These are phyloP conservation scores for Macrotrachela quadricornifera DNA, from an alignment of 1,140 invertebrate species.

Conservation along the genomic window DNA sequence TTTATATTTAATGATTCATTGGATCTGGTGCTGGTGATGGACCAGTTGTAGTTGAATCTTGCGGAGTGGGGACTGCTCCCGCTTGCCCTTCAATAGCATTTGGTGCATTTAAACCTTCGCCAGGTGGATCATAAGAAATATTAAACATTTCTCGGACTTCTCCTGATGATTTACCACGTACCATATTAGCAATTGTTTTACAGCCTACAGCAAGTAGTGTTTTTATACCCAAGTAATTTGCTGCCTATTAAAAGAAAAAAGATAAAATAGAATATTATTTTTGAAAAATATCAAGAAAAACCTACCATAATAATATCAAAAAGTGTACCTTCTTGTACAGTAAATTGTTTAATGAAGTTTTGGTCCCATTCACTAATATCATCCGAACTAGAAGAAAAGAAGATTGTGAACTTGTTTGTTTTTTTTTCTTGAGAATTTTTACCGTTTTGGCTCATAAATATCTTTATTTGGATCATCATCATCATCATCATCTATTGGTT, in stretches of 20 bases:
- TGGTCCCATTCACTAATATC: constrained; percentile 97
- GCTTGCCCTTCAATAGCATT: no score
- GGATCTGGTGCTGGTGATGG: no score
- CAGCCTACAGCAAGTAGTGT: constrained; percentile 84
- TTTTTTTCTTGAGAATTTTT: no score
- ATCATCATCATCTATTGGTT: no score
- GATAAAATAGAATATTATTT: neutral
- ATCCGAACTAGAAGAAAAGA: constrained; percentile 33
- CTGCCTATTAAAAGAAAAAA: constrained; percentile 41
- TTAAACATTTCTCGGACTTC: constrained; percentile 97
- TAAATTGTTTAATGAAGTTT: constrained; percentile 57
- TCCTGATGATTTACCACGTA: constrained; percentile 46
- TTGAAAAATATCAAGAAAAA: neutral
- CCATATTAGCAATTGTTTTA: constrained; percentile 82
- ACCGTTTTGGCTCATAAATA: no score
- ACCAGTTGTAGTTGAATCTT: no score
- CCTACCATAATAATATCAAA: constrained; percentile 68
- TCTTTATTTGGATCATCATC: no score
- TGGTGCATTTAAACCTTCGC: no score
- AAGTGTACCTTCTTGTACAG: constrained; percentile 69
- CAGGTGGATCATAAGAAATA: constrained; percentile 65
- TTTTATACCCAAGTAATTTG: constrained; percentile 96
- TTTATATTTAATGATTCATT: no score
- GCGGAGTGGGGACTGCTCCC: no score
- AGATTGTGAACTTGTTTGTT: no score